Base-by-base conservation (phyloP, 1,140 invertebrate species). In the Trichonephila clavipes region DNA sequence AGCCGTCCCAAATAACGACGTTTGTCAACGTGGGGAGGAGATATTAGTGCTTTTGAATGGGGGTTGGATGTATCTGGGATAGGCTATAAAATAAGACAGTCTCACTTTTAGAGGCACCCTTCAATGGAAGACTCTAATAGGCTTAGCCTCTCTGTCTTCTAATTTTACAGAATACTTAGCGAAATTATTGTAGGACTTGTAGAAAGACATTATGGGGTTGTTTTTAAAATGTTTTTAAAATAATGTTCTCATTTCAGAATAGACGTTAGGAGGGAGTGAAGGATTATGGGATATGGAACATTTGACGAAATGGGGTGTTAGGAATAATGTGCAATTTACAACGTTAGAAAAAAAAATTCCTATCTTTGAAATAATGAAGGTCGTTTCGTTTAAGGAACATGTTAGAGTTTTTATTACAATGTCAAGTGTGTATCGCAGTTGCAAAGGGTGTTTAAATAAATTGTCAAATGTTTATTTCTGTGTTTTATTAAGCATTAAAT, bases 201-300 rank as follows among this genome's bases (percentile, higher is more conserved):
- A 66, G 24, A 69, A 7, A n/a, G 21, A 66, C 21, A 66, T 66
- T n/a, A 69, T 14, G 64, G 21, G n/a, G 66, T 24, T 24, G 24
- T 69, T 69, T 69, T 69, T n/a, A 14, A 69, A 69, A 69, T n/a
- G 66, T 24, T 69, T 69, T 69, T 69, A 69, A 69, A 69, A 69
- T 69, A 69, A n/a, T 24, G 21, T 69, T 24, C 10, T 21, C 51
- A 51, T 69, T 24, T 12, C 24, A n/a, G 10, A 69, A 28, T 69
- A 28, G 66, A 28, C 28, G n/a, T 69, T 69, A 24, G n/a, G 24
- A 28, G 2, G 3, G 66, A 24, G 12, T 28, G 66, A 69, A 28
- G 66, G 21, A 69, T 69, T 69, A 69, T n/a, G 24, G 66, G 66
- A 12, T 69, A 69, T 69, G 14, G 10, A 24, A 69, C 66, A 69